phyloP scores from a whole-genome alignment of 2,797 vertebrate genomes.

The Macrochelys suwanniensis region DNA sequence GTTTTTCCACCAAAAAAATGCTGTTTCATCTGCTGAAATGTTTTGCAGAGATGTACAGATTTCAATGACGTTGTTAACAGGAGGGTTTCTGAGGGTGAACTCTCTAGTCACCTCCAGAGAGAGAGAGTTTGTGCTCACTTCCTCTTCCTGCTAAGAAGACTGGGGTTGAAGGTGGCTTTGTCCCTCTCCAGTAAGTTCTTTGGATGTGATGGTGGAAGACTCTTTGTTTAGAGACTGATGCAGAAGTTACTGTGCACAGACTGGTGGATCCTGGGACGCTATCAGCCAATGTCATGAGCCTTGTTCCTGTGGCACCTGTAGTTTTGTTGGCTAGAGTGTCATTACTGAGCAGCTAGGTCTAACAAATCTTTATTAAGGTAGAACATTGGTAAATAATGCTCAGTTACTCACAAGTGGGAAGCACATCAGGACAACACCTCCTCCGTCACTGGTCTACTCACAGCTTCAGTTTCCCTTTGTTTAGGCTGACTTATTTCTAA shows the following conservation, averaged over 20 bases:
- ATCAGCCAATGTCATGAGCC: background rate
- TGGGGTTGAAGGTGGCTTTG: background rate
- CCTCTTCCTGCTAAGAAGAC: background rate
- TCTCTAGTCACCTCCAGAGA: background rate
- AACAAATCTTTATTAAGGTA: background rate
- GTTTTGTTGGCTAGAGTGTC: background rate
- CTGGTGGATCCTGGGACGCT: background rate
- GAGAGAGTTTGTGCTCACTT: background rate
- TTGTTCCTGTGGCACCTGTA: background rate
- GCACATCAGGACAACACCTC: background rate
- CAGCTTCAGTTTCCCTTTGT: background rate
- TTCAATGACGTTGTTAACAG: background rate
- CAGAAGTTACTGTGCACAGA: background rate
- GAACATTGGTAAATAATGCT: background rate
- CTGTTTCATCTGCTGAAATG: background rate
- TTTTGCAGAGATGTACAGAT: constrained; percentile 5
- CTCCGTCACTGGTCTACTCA: background rate
- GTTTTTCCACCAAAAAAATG: background rate
- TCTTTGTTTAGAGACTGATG: background rate
- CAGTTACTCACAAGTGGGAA: background rate
- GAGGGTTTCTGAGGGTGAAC: background rate
- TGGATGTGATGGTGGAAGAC: background rate
- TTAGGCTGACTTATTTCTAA: background rate
- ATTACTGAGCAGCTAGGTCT: background rate
- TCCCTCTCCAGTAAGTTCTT: background rate